A percentile compares a stretch with the other conserved stretches of the same genome.
phyloP scores from a whole-genome alignment of 2,888 invertebrate species.

The Dicranocentrus wangi region DNA sequence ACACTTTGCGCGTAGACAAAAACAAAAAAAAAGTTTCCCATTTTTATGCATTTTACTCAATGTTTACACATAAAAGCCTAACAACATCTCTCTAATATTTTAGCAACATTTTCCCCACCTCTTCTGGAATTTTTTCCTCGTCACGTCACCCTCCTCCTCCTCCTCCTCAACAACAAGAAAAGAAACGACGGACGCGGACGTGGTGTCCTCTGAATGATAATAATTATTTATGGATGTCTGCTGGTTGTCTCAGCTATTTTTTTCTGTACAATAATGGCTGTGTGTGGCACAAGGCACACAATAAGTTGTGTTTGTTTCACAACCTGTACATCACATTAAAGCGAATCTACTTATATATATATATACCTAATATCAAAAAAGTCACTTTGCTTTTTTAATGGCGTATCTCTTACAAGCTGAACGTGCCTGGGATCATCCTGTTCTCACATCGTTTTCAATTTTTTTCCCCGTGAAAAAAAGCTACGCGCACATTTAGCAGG shows the following conservation, averaged over 20 bases:
- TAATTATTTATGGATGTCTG: slow-evolving; percentile 7
- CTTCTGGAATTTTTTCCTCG: not conserved
- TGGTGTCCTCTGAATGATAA: slow-evolving; percentile 15
- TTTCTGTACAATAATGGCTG: not conserved
- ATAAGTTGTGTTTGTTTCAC: slow-evolving; percentile 3
- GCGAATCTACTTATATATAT: not conserved
- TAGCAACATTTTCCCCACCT: slow-evolving; percentile 7
- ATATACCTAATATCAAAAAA: too few species aligned
- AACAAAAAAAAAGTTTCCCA: too few species aligned
- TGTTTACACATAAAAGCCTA: too few species aligned
- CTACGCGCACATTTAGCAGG: too few species aligned
- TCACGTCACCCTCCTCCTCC: not conserved
- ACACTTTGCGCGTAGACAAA: too few species aligned
- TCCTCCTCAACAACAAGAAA: not conserved
- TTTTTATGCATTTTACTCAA: too few species aligned
- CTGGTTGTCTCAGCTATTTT: not conserved
- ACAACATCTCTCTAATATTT: too few species aligned
- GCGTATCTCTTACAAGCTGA: too few species aligned
- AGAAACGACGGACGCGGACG: slow-evolving; percentile 3
- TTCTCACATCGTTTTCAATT: not conserved
- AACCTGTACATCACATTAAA: not conserved
- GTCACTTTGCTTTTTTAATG: too few species aligned
- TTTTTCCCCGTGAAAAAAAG: too few species aligned
- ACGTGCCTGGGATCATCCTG: slow-evolving; percentile 9
- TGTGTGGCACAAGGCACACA: slow-evolving; percentile 1